Conservation (phyloP, 2,888 invertebrate species). For the Trichopria drosophilae region DNA sequence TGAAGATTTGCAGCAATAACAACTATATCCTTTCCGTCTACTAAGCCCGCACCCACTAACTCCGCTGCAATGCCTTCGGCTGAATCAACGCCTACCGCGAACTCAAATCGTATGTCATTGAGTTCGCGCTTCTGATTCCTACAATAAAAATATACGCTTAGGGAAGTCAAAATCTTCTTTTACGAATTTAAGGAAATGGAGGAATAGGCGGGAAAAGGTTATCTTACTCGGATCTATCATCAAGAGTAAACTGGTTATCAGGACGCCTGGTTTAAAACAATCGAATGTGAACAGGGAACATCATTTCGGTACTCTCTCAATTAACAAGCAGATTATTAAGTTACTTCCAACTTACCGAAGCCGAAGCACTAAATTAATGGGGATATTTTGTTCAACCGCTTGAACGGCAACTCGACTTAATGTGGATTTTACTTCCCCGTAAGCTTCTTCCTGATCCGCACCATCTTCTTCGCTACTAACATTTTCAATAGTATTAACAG, state of each 20-base stretch:
- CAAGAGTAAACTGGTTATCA: slow-evolving; percentile 42
- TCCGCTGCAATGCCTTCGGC: slow-evolving; percentile 93
- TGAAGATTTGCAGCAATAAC: slow-evolving; percentile 94
- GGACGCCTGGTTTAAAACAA: slow-evolving; percentile 44
- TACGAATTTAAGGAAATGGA: too few species aligned
- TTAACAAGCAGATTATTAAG: too few species aligned
- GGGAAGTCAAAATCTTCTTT: too few species aligned
- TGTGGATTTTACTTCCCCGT: slow-evolving; percentile 50
- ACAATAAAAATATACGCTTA: slow-evolving; percentile 40
- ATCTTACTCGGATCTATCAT: slow-evolving; percentile 43
- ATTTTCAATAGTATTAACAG: slow-evolving; percentile 59
- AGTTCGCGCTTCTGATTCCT: slow-evolving; percentile 88
- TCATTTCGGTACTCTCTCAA: not conserved
- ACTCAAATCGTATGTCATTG: slow-evolving; percentile 98
- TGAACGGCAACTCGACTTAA: slow-evolving; percentile 46
- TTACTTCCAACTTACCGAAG: slow-evolving; percentile 76
- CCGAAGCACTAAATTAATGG: slow-evolving; percentile 83
- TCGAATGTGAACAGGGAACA: too few species aligned
- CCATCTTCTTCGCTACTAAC: slow-evolving; percentile 58
- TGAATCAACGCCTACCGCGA: slow-evolving; percentile 83
- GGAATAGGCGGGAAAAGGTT: slow-evolving; percentile 19
- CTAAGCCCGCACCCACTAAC: slow-evolving; percentile 91
- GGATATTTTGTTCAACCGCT: slow-evolving; percentile 54
- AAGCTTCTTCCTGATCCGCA: slow-evolving; percentile 50
- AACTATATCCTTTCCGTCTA: slow-evolving; percentile 86